A percentile compares a stretch with the other conserved stretches of the same genome.
These are phyloP conservation scores for Nemurella pictetii DNA, from an alignment of 2,888 invertebrate genomes.

Conservation along the genomic window DNA sequence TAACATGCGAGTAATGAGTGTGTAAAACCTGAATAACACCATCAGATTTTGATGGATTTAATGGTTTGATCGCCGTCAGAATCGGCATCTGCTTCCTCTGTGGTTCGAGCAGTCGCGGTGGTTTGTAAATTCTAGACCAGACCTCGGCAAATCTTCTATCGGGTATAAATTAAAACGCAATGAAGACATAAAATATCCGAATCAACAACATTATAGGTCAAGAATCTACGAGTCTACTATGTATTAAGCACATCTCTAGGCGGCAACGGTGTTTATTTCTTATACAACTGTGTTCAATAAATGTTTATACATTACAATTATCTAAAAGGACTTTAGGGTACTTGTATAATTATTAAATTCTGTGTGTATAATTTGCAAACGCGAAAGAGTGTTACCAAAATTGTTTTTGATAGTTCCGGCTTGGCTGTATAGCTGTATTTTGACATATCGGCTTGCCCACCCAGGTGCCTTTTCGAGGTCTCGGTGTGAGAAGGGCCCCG, in stretches of 20 bases:
- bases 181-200: not conserved
- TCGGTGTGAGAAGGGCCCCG: not conserved
- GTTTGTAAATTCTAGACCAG: not conserved
- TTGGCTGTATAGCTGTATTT: not conserved
- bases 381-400: not conserved
- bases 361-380: not conserved
- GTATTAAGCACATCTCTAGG: not conserved
- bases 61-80: not conserved
- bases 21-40: not conserved
- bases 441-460: conserved; percentile 33
- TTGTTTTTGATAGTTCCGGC: not conserved
- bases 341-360: not conserved
- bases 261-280: not conserved
- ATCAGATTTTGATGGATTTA: not conserved
- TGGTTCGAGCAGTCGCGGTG: too few relatives aligned
- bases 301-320: not conserved
- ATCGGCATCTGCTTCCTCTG: not conserved
- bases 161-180: not conserved
- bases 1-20: not conserved
- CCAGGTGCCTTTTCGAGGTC: conserved; percentile 25
- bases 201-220: not conserved
- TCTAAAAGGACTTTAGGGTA: not conserved
- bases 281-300: not conserved
- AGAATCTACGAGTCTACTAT: not conserved
- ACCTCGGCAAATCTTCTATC: not conserved